Base-by-base conservation (phyloP, 2,888 invertebrate species). In the Ichneumon xanthorius region DNA sequence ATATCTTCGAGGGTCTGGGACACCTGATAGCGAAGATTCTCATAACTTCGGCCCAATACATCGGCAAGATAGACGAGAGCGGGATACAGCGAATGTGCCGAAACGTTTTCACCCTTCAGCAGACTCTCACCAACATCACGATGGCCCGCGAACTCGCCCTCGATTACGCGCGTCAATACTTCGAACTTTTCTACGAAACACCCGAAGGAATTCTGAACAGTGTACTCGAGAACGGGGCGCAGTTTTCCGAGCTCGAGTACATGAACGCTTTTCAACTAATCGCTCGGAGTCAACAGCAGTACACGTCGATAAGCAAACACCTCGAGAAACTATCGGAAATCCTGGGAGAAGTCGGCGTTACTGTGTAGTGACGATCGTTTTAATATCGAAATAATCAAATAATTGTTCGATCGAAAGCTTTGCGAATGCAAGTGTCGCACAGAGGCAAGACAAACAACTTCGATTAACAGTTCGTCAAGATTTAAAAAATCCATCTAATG, bases 1-100 rank as follows among this genome's bases (percentile, higher is more conserved):
- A 98, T 93, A 96, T 98, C 86, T 97, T 98, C 94, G 97, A 97
- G 94, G 98, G 98, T 1, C 95, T 99, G 53, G 98, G 99, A 2
- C 97, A 97, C 94, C 95, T 97, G 92, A 96, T 97, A 93, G 96
- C 97, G 0, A 96, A 97, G 87, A 97, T 97, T 61, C 86, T 98
- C 80, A 97, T 98, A 89, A 97, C 96, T 90, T 96, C 97, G 75
- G 96, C 97, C 11, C 97, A 97, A 89, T 96, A 96, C 92, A 96
- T 98, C 94, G 96, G 96, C 88, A 95, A 96, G 85, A 97, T 98
- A 86, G 97, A 98, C 94, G 97, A 97, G 91, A 96, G 96, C 82
- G 97, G 97, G 4, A 97, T 98, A 88, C 97, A 98, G 92, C 96
- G 97, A 89, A 97, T 97, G 97, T 97, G 97, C 90, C 95, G 98